Evolutionary conservation across 2,888 invertebrate genomes (phyloP).

Genomic region (Luffia ferchaultella): DNA sequence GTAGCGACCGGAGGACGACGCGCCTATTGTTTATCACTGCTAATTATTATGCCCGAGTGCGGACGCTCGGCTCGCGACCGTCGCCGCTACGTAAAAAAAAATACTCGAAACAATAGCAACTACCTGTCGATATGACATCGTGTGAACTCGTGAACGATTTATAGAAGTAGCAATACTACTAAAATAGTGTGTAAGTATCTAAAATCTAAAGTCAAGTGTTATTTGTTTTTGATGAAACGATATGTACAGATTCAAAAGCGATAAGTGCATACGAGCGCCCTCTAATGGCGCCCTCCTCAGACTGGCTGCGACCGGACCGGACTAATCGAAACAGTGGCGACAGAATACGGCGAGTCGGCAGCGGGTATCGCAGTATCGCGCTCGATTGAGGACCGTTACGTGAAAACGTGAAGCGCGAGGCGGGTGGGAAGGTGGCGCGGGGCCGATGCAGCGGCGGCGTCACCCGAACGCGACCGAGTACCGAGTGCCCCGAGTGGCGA

Average conservation of each 20-base stretch:
- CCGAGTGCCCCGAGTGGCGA: constrained; percentile 36
- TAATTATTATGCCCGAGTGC: constrained; percentile 61
- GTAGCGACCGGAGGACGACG: constrained; percentile 58
- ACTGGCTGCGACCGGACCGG: constrained; percentile 28
- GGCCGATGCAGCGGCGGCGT: constrained; percentile 51
- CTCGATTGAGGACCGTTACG: constrained; percentile 67
- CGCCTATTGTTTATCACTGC: constrained; percentile 62
- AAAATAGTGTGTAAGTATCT: no score
- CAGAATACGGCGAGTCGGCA: constrained; percentile 35
- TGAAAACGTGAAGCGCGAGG: constrained; percentile 50
- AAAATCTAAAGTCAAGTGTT: no score
- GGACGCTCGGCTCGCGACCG: constrained; percentile 40
- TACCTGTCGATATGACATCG: constrained; percentile 25
- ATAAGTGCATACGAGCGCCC: constrained; percentile 15
- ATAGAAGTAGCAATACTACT: background rate
- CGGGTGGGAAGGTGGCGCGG: constrained; percentile 48
- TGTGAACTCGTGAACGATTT: constrained; percentile 6
- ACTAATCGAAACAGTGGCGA: constrained; percentile 27
- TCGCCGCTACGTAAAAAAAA: constrained; percentile 35
- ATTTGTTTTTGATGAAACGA: background rate
- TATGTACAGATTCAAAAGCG: constrained; percentile 4
- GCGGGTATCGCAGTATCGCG: constrained; percentile 52
- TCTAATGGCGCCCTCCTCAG: constrained; percentile 25
- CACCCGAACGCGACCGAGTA: constrained; percentile 54
- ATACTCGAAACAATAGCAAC: constrained; percentile 31